A percentile compares a stretch with the other conserved stretches of the same genome.
Evolutionary conservation across 1,140 invertebrate genomes (phyloP).

Genomic region (Spodoptera frugiperda): DNA sequence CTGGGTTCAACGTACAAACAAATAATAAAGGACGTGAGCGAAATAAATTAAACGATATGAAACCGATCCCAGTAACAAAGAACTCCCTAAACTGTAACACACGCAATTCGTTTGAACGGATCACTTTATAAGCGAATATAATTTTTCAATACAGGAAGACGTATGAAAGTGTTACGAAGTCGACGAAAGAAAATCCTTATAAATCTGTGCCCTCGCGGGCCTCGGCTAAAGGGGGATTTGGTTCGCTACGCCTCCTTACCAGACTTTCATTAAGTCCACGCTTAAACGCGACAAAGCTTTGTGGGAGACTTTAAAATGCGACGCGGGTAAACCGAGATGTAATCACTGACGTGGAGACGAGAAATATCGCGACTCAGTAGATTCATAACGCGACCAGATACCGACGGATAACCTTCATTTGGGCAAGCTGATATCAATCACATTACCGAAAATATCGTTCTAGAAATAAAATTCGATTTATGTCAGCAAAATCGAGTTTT

Average conservation of each 20-base stretch:
- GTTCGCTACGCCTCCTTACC: slow-evolving; percentile 49
- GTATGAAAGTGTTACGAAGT: slow-evolving; percentile 55
- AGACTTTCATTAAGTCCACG: slow-evolving; percentile 58
- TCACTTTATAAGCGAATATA: slow-evolving; percentile 46
- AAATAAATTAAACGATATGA: slow-evolving; percentile 29
- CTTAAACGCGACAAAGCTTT: slow-evolving; percentile 52
- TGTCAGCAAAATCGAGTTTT: slow-evolving; percentile 22
- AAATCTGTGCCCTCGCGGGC: slow-evolving; percentile 52
- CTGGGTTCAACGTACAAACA: slow-evolving; percentile 12
- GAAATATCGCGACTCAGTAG: background rate
- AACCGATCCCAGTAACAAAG: slow-evolving; percentile 22
- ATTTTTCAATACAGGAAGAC: slow-evolving; percentile 51
- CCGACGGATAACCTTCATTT: slow-evolving; percentile 10
- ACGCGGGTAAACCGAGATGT: slow-evolving; percentile 43
- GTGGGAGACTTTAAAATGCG: slow-evolving; percentile 41
- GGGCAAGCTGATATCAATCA: slow-evolving; percentile 11
- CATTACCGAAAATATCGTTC: slow-evolving; percentile 11
- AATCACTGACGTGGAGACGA: slow-evolving; percentile 41
- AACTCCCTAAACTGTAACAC: background rate
- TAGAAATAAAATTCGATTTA: slow-evolving; percentile 25
- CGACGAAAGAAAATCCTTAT: slow-evolving; percentile 53
- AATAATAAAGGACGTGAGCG: slow-evolving; percentile 26
- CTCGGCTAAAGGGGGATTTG: slow-evolving; percentile 55
- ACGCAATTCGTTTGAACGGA: slow-evolving; percentile 35
- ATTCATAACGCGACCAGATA: slow-evolving; percentile 7